Evolutionary conservation across 1,140 invertebrate genomes (phyloP).

Genomic region (Parasteatoda tepidariorum): DNA sequence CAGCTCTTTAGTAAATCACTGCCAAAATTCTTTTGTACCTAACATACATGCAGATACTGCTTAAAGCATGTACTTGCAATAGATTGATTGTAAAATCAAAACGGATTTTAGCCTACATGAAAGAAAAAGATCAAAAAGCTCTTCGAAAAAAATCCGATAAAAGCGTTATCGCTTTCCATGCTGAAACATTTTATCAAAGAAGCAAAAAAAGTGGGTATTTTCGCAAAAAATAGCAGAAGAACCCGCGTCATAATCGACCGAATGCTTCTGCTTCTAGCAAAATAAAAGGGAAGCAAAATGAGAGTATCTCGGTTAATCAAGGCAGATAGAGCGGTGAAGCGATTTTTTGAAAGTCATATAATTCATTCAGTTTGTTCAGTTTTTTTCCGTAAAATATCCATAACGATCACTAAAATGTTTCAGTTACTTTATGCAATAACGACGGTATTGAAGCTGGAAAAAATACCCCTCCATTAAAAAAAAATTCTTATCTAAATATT

Average conservation of each 20-base stretch:
- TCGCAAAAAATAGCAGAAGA: not conserved
- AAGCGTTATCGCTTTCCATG: too few species aligned
- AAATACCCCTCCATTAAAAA: not conserved
- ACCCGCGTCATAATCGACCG: not conserved
- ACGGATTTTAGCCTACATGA: too few species aligned
- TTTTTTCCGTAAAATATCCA: not conserved
- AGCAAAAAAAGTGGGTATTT: too few species aligned
- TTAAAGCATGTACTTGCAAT: too few species aligned
- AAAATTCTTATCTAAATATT: slow-evolving; percentile 25
- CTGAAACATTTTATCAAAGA: too few species aligned
- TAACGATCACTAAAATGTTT: not conserved
- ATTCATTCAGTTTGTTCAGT: not conserved
- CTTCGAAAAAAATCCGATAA: too few species aligned
- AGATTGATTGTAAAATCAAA: too few species aligned
- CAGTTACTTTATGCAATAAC: not conserved
- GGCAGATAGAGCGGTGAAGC: not conserved
- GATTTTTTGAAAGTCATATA: not conserved
- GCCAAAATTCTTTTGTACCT: too few species aligned
- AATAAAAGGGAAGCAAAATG: not conserved
- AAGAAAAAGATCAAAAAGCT: too few species aligned
- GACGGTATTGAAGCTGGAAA: not conserved
- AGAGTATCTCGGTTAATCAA: not conserved
- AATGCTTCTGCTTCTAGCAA: not conserved
- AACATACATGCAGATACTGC: too few species aligned
- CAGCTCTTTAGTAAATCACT: too few species aligned